A percentile compares a stretch with the other conserved stretches of the same genome.
Evolutionary conservation across 2,797 vertebrate species (phyloP).

Genomic region (Tapirus indicus): DNA sequence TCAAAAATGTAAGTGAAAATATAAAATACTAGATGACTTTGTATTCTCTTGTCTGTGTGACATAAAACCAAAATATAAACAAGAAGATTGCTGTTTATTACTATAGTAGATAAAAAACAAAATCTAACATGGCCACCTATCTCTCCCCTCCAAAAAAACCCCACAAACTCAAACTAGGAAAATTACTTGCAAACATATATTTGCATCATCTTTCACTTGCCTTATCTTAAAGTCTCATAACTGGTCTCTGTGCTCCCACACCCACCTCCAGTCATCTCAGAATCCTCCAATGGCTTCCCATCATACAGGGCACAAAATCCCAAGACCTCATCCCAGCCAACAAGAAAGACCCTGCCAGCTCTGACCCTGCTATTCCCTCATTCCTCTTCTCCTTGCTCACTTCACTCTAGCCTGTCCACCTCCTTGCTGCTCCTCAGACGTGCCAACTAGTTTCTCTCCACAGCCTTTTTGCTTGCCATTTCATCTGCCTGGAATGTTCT

Average conservation of each 20-base stretch:
- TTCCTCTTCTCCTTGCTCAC: neutral
- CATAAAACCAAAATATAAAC: neutral
- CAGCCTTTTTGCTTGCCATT: neutral
- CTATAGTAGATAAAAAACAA: neutral
- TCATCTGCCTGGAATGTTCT: neutral
- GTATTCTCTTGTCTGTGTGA: slow-evolving; percentile 19
- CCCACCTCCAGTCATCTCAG: neutral
- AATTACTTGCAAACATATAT: neutral
- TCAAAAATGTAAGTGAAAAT: slow-evolving; percentile 22
- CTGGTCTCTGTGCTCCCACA: neutral
- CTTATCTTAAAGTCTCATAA: neutral
- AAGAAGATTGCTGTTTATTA: slow-evolving; percentile 41
- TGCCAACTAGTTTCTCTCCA: neutral
- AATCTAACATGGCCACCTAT: neutral
- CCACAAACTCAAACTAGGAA: neutral
- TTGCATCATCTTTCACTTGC: neutral
- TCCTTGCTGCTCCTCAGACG: neutral
- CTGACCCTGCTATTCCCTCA: neutral
- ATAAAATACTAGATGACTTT: neutral
- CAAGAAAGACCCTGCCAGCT: too few species aligned
- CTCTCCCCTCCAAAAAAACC: neutral
- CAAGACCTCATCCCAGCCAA: neutral
- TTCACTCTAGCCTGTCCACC: neutral
- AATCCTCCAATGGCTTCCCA: neutral
- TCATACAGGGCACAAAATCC: neutral